Base-by-base conservation (phyloP, 2,888 invertebrate species). In the Caenorhabditis panamensis region DNA sequence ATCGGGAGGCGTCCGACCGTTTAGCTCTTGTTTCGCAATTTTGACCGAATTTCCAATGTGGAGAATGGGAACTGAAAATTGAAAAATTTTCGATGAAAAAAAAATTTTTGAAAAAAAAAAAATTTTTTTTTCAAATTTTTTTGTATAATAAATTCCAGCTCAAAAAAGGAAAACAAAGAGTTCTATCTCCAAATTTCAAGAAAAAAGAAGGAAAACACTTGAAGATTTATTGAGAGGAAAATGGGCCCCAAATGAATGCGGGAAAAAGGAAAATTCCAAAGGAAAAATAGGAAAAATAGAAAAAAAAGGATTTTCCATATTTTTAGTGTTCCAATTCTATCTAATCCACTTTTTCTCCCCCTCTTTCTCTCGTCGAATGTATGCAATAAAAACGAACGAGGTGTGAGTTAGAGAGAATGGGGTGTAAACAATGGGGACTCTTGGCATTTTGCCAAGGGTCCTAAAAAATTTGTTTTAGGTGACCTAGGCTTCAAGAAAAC, bases 1-100 rank as follows among this genome's bases (percentile, higher is more conserved):
- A 76, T 81, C 76, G 58, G 54, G 80, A 79, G 79, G 79, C 79
- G 79, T 73, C 75, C 75, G 80, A 76, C 80, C 80, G 80, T 80
- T 80, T 26, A 44, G 75, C 61, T 75, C 80, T 47, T 63, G 66
- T 37, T 80, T 76, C 63, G 51, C 68, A 79, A 79, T 79, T 58
- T 79, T 79, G 73, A 63, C 20, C 16, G 22, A 24, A 24, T 56
- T 56, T 51, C 41, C 31, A n/a, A 18, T 8, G 28, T 24, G 36
- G 36, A 22, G 36, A 47, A 20, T 53, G n/a, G n/a, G n/a, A n/a
- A n/a, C 41, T 41, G 41, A 16, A 16, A 41, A 41, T 41, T 22
- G 22, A 20, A 18, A 4, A n/a, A n/a, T 24, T 49, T 44, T n/a
- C 11, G 18, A n/a, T 6, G 49, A 51, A 63, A 36, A 24, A 49